Percentiles rank a stretch among this genome's conserved stretches.
phyloP scores from a whole-genome alignment of 2,888 invertebrate genomes.

The Magallana nippona region DNA sequence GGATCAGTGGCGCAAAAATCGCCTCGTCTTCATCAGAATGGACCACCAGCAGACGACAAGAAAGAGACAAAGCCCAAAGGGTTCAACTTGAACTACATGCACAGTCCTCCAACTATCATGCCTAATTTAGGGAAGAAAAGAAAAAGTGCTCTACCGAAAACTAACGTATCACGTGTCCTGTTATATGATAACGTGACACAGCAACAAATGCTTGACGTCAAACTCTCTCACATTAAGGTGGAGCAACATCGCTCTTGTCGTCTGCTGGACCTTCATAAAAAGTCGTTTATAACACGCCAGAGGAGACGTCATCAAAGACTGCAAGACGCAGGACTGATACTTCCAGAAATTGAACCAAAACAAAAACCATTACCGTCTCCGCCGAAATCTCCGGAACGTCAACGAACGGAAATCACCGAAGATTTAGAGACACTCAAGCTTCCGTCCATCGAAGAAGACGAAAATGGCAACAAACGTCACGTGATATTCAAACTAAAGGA shows the following conservation, averaged over 20 bases:
- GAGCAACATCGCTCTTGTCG: conserved; percentile 63
- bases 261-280: conserved; percentile 66
- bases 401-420: conserved; percentile 32
- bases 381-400: conserved; percentile 21
- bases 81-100: conserved; percentile 62
- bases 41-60: background rate
- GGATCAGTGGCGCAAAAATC: conserved; percentile 1
- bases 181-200: conserved; percentile 75
- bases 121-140: conserved; percentile 72
- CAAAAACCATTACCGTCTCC: conserved; percentile 34
- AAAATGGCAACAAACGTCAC: conserved; percentile 51
- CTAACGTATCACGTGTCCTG: conserved; percentile 70
- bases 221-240: conserved; percentile 65
- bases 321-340: conserved; percentile 28
- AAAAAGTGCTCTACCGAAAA: conserved; percentile 65
- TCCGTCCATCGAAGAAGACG: conserved; percentile 52
- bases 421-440: conserved; percentile 51
- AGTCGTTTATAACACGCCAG: conserved; percentile 59
- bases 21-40: background rate
- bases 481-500: conserved; percentile 60
- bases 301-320: conserved; percentile 50
- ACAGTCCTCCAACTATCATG: conserved; percentile 69
- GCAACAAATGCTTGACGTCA: conserved; percentile 73
- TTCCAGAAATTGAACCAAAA: conserved; percentile 48
- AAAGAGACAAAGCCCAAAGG: conserved; percentile 30